A percentile compares a stretch with the other conserved stretches of the same genome.
phyloP scores from a whole-genome alignment of 2,888 invertebrate species.

The Caenorhabditis panamensis region DNA sequence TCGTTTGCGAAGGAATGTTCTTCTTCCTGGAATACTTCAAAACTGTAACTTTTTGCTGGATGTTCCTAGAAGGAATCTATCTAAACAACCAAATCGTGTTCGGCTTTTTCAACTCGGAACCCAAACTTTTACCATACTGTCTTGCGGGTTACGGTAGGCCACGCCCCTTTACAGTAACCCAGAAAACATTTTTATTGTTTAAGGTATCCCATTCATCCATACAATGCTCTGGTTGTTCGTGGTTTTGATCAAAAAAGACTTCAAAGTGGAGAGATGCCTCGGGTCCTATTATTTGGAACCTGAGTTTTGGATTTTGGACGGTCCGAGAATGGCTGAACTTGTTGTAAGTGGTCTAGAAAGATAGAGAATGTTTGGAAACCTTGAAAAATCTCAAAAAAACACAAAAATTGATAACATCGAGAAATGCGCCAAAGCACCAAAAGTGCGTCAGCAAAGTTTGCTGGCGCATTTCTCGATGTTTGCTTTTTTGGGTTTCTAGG shows the following conservation, averaged over 20 bases:
- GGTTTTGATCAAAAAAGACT: constrained; percentile 76
- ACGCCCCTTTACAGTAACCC: constrained; percentile 60
- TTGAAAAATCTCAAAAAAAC: neutral
- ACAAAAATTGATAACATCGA: neutral
- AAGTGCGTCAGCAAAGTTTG: too few species aligned
- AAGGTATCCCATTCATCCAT: constrained; percentile 79
- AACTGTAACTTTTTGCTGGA: constrained; percentile 95
- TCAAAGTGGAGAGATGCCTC: constrained; percentile 78
- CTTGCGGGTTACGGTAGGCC: constrained; percentile 82
- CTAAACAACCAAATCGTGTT: constrained; percentile 89
- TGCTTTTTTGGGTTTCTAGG: neutral
- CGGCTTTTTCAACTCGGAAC: constrained; percentile 83
- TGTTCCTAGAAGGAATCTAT: constrained; percentile 91
- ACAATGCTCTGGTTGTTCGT: constrained; percentile 78
- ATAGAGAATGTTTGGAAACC: too few species aligned
- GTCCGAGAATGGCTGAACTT: constrained; percentile 89
- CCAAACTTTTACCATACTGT: constrained; percentile 81
- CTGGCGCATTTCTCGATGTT: neutral
- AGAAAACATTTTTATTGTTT: constrained; percentile 15
- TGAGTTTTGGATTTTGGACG: constrained; percentile 90
- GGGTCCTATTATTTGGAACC: constrained; percentile 81
- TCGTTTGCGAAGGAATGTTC: constrained; percentile 89
- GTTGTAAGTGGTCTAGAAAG: too few species aligned
- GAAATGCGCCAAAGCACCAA: neutral
- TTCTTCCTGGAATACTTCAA: constrained; percentile 91